A percentile compares a stretch with the other conserved stretches of the same genome.
These are phyloP conservation scores for Nemurella pictetii DNA, from an alignment of 2,888 invertebrate genomes.

Conservation along the genomic window DNA sequence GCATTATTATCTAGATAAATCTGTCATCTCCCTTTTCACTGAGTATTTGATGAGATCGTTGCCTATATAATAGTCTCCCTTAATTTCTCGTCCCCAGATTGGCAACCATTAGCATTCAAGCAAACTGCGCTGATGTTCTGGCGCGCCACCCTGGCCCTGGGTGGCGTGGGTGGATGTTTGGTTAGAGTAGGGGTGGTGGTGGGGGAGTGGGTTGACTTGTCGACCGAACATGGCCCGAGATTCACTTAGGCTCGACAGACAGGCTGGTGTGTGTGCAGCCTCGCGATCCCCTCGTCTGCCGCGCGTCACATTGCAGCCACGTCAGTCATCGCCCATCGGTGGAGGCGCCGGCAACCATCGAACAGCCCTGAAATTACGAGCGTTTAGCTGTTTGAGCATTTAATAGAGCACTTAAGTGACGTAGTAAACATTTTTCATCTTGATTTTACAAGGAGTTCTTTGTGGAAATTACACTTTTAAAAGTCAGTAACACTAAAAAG, in stretches of 20 bases:
- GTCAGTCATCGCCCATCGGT: not conserved
- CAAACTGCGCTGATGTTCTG: not conserved
- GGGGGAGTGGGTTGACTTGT: too few relatives aligned
- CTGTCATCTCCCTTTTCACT: constrained; percentile 16
- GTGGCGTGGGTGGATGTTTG: not conserved
- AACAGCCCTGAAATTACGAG: not conserved
- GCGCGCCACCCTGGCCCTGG: not conserved
- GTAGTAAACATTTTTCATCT: not conserved
- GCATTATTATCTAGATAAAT: constrained; percentile 29
- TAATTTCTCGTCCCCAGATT: not conserved
- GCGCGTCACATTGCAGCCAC: not conserved
- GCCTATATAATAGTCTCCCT: not conserved
- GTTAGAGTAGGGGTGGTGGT: not conserved
- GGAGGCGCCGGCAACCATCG: not conserved
- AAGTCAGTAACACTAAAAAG: not conserved
- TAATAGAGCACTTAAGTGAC: not conserved
- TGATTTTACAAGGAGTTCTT: not conserved
- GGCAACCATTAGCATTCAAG: not conserved
- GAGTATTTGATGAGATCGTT: constrained; percentile 8
- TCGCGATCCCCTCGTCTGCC: not conserved
- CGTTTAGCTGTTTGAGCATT: not conserved
- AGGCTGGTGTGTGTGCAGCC: not conserved
- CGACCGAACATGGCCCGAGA: not conserved
- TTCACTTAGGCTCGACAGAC: not conserved
- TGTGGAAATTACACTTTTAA: not conserved